Evolutionary conservation across 2,113 vertebrate species (phyloP).

Genomic region (Myodes glareolus): DNA sequence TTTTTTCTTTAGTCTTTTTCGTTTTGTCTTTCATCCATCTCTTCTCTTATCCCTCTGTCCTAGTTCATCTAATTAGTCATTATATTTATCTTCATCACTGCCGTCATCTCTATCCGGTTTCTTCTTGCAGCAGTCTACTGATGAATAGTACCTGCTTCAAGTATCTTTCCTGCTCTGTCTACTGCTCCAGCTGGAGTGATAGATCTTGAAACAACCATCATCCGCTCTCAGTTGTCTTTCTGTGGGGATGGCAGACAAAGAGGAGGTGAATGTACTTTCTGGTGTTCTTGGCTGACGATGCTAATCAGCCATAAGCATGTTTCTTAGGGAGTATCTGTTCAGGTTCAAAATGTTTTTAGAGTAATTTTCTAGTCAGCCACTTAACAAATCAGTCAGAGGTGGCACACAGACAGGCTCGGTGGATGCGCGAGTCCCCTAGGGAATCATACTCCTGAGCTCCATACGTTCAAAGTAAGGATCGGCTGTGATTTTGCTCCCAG

Average conservation of each 20-base stretch:
- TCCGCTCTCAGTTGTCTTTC: background rate
- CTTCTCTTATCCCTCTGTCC: conserved; percentile 5
- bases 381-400: background rate
- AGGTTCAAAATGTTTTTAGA: conserved; percentile 26
- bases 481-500: background rate
- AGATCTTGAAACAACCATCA: background rate
- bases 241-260: background rate
- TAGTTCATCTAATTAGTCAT: background rate
- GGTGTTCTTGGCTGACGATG: background rate
- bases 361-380: conserved; percentile 21
- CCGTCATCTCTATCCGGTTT: background rate
- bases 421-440: conserved; percentile 24
- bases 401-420: background rate
- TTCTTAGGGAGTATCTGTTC: conserved; percentile 10
- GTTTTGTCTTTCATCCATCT: conserved; percentile 12
- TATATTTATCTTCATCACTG: background rate
- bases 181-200: conserved; percentile 33
- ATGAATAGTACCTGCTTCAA: background rate
- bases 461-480: background rate
- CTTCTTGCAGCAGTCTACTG: background rate
- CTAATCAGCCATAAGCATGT: background rate
- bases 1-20: background rate
- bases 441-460: background rate
- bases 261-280: background rate
- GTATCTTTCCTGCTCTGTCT: conserved; percentile 22